These are phyloP conservation scores for Caenorhabditis virilis DNA, from an alignment of 2,888 invertebrate species.

Conservation along the genomic window DNA sequence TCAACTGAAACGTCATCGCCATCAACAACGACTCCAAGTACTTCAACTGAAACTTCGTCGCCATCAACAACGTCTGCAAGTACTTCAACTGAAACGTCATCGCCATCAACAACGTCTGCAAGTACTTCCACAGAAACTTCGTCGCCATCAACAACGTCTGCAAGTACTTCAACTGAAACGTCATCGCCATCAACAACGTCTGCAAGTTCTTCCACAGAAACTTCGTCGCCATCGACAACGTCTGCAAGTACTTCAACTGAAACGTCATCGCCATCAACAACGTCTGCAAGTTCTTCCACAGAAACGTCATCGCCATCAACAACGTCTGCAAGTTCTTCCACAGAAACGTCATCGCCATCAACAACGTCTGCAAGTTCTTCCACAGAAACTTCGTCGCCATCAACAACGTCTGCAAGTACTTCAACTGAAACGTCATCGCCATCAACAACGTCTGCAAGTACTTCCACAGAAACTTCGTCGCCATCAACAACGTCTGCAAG, in stretches of 20 bases:
- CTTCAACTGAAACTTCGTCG: not conserved
- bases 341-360: not conserved
- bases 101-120: not conserved
- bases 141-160: not conserved
- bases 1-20: not conserved
- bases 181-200: not conserved
- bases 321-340: constrained; percentile 6
- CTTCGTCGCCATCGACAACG: not conserved
- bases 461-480: constrained; percentile 2
- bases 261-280: constrained; percentile 7
- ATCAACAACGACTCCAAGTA: not conserved
- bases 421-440: constrained; percentile 4
- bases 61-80: not conserved
- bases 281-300: constrained; percentile 1
- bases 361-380: too few relatives aligned
- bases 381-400: constrained; percentile 4
- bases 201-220: not conserved
- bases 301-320: constrained; percentile 8
- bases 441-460: constrained; percentile 3
- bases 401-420: constrained; percentile 1
- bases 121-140: not conserved
- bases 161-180: not conserved
- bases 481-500: not conserved
- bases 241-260: not conserved
- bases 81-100: not conserved